Conservation (phyloP, 2,888 invertebrate genomes). For the Anorthoa munda region DNA sequence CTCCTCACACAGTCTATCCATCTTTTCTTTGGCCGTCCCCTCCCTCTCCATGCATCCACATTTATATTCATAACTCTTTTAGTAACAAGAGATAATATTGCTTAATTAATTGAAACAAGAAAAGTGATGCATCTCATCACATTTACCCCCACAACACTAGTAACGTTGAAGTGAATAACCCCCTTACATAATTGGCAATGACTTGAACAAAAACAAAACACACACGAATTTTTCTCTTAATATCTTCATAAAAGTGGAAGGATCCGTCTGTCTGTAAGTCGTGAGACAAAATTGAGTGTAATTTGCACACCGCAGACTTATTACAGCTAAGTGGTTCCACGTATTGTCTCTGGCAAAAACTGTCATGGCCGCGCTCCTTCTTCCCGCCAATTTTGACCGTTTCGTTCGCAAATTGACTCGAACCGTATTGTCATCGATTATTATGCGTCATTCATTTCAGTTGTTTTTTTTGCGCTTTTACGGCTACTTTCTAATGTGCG, state of each 20-base stretch:
- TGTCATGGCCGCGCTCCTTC: slow-evolving; percentile 69
- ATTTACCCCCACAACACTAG: neutral
- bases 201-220: slow-evolving; percentile 31
- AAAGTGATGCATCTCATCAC: neutral
- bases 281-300: slow-evolving; percentile 74
- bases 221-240: slow-evolving; percentile 30
- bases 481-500: slow-evolving; percentile 61
- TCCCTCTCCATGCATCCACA: too few relatives aligned
- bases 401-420: slow-evolving; percentile 68
- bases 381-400: slow-evolving; percentile 60
- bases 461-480: slow-evolving; percentile 17
- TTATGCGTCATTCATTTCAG: slow-evolving; percentile 51
- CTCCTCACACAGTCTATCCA: too few relatives aligned
- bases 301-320: slow-evolving; percentile 81
- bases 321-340: slow-evolving; percentile 79
- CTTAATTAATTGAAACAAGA: neutral
- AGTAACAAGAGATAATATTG: too few relatives aligned
- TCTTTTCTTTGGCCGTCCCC: too few relatives aligned
- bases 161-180: slow-evolving; percentile 20
- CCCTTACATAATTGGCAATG: slow-evolving; percentile 21
- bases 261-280: slow-evolving; percentile 58
- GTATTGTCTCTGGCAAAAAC: slow-evolving; percentile 73
- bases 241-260: slow-evolving; percentile 32
- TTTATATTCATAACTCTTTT: too few relatives aligned
- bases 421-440: slow-evolving; percentile 70